phyloP scores from a whole-genome alignment of 2,113 vertebrate genomes.

The Stomatorhinus ivindoensis region DNA sequence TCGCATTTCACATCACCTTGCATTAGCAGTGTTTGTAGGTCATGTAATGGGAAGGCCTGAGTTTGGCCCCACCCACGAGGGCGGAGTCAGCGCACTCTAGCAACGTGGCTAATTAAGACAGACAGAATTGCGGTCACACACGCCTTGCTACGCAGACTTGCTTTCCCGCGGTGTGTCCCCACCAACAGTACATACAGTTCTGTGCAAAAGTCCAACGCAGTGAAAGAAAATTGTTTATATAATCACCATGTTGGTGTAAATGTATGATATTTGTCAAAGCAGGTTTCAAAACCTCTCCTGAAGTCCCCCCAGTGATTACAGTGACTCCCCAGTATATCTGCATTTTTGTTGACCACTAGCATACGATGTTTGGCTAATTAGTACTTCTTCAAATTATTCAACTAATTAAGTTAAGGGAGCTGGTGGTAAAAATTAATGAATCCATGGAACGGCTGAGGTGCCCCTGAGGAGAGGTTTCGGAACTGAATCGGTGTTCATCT shows the following conservation, averaged over 20 bases:
- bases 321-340: neutral
- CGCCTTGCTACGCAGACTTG: neutral
- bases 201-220: neutral
- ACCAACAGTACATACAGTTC: neutral
- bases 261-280: neutral
- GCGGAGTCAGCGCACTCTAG: conserved; percentile 19
- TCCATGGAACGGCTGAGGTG: neutral
- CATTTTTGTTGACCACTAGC: neutral
- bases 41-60: neutral
- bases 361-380: neutral
- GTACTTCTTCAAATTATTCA: neutral
- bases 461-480: too few relatives aligned
- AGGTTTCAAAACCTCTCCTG: neutral
- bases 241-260: neutral
- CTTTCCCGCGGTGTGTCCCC: neutral
- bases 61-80: neutral
- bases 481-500: too few relatives aligned
- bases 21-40: neutral
- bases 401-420: neutral
- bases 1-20: neutral
- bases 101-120: neutral
- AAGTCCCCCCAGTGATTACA: neutral
- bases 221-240: neutral
- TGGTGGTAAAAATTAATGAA: neutral
- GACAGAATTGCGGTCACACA: neutral